phyloP scores from a whole-genome alignment of 2,113 vertebrate species.

The Ptyas mucosa region DNA sequence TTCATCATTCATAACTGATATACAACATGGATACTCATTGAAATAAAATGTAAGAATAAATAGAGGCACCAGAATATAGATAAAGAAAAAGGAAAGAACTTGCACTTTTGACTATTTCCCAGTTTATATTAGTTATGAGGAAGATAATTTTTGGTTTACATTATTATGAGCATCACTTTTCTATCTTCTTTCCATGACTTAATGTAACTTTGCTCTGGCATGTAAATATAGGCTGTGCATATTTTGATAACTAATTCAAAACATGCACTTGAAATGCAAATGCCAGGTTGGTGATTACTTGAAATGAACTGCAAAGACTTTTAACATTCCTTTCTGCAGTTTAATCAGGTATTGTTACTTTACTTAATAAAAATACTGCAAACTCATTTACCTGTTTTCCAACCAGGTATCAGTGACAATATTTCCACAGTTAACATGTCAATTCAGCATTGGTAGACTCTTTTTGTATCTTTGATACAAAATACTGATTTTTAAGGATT shows the following conservation, averaged over 20 bases:
- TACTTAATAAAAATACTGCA: constrained; percentile 7
- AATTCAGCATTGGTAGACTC: not conserved
- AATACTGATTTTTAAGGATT: not conserved
- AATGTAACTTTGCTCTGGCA: not conserved
- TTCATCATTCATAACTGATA: not conserved
- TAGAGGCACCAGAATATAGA: not conserved
- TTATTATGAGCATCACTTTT: not conserved
- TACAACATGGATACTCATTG: not conserved
- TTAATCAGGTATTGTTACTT: constrained; percentile 17
- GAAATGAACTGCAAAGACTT: not conserved
- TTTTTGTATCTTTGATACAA: not conserved
- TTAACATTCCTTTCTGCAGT: not conserved
- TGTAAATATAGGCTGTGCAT: not conserved
- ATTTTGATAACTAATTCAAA: not conserved
- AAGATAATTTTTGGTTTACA: not conserved
- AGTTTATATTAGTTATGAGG: not conserved
- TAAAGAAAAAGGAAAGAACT: not conserved
- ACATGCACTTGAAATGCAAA: not conserved
- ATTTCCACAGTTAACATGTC: not conserved
- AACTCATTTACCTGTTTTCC: not conserved
- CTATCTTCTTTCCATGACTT: accelerated
- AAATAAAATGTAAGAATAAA: not conserved
- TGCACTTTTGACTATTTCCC: not conserved
- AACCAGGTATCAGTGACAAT: not conserved
- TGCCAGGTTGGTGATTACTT: not conserved